Evolutionary conservation across 2,113 vertebrate genomes (phyloP).

Genomic region (Myanophis thanlyinensis): DNA sequence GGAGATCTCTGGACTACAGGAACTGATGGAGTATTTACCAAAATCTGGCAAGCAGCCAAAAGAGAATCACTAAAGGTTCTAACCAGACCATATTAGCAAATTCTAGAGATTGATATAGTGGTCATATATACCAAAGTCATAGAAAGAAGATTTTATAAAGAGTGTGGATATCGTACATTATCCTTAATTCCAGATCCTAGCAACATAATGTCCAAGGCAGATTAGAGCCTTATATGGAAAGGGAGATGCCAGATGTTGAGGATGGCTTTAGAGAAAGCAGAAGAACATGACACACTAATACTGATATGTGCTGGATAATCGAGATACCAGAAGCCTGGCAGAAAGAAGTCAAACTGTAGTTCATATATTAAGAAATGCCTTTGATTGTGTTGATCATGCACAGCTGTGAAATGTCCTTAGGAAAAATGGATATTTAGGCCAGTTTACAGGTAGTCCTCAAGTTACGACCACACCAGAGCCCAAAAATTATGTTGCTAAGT

Average conservation of each 20-base stretch:
- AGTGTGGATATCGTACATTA: neutral
- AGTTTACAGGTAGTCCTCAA: neutral
- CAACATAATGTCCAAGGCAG: neutral
- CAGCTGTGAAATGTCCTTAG: neutral
- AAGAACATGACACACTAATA: neutral
- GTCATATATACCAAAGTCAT: neutral
- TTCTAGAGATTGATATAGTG: neutral
- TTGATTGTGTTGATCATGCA: neutral
- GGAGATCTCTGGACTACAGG: neutral
- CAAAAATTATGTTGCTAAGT: neutral
- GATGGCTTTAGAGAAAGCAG: neutral
- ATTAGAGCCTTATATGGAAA: neutral
- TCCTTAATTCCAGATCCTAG: neutral
- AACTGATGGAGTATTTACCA: neutral
- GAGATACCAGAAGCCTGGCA: neutral
- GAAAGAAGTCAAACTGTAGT: neutral
- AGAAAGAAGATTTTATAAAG: neutral
- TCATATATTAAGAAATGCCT: neutral
- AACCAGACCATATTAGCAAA: neutral
- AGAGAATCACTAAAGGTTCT: neutral
- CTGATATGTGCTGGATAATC: neutral
- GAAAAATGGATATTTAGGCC: neutral
- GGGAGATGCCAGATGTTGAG: neutral
- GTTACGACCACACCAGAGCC: neutral
- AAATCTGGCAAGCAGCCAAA: neutral